Evolutionary conservation across 1,140 invertebrate genomes (phyloP).

Genomic region (Marisa cornuarietis): DNA sequence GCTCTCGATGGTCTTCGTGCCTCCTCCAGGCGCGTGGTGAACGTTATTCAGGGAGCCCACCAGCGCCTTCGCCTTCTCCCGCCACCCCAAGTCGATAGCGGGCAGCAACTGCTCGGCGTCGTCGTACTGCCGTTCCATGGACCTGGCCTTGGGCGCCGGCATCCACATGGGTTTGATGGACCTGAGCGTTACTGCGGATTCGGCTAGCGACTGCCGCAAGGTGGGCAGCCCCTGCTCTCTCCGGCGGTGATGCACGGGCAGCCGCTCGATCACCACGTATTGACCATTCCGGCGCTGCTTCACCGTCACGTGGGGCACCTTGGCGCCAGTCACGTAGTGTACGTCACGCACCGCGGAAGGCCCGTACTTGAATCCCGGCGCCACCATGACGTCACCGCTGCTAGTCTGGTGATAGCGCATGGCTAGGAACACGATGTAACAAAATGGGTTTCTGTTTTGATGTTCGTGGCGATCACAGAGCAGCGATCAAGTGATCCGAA

Average conservation of each 20-base stretch:
- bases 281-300: conserved; percentile 46
- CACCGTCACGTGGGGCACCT: conserved; percentile 41
- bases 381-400: neutral
- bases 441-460: too few relatives aligned
- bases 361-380: conserved; percentile 17
- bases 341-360: conserved; percentile 20
- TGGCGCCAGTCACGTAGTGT: conserved; percentile 1
- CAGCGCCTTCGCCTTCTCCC: conserved; percentile 42
- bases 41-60: conserved; percentile 51
- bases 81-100: conserved; percentile 31
- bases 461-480: too few relatives aligned
- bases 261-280: conserved; percentile 50
- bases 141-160: conserved; percentile 21
- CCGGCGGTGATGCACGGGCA: conserved; percentile 16
- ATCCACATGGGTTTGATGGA: conserved; percentile 13
- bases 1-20: conserved; percentile 63
- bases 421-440: too few relatives aligned
- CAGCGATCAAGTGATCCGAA: too few relatives aligned
- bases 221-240: conserved; percentile 3
- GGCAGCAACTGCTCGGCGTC: conserved; percentile 11
- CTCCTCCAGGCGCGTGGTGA: conserved; percentile 49
- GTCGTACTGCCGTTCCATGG: neutral
- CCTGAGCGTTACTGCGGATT: conserved; percentile 7
- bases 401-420: neutral
- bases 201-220: conserved; percentile 12